Base-by-base conservation (phyloP, 2,888 invertebrate species). In the Tetragnatha montana region DNA sequence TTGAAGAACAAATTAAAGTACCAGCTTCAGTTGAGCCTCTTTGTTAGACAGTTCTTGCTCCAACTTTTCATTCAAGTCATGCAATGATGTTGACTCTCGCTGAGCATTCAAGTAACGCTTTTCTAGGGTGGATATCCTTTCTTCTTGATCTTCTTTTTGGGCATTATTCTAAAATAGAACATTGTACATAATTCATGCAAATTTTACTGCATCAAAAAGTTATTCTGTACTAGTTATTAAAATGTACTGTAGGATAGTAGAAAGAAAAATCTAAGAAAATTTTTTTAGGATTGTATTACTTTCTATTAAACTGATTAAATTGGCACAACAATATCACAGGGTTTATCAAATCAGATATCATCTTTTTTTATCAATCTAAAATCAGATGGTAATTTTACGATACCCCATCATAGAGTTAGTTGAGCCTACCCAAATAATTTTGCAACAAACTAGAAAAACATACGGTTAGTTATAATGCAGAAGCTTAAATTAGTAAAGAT, bases 11-110 rank as follows among this genome's bases (percentile, higher is more conserved):
- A 76, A 10, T 19, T n/a, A 19, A 14, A 70, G n/a, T 76, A 91
- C 94, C 92, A 94, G 92, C 96, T 99, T 98, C 89, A 99, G 95
- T 94, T 98, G 98, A 85, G 98, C 98, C 94, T 98, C 99, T 94
- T 99, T 99, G 94, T 98, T 98, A 93, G 98, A 97, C 93, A 99
- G 94, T 94, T 99, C 99, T 93, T 99, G 98, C 93, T 99, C 99
- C 92, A 99, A 94, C 94, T 99, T 99, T 94, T 99, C 99, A 94
- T 99, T 99, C 92, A 99, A 95, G 95, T 99, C 99, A 94, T 99
- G 98, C 92, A 99, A 95, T 85, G 98, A 98, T 47, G 99, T 98
- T 85, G 98, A 98, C 94, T 99, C 99, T 89, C 99, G 95, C 95
- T 99, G 99, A 92, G 98, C 98, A 95, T 98, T 98, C 92, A 99